These are phyloP conservation scores for Poeciliopsis prolifica DNA, from an alignment of 2,113 vertebrate genomes.

Conservation along the genomic window DNA sequence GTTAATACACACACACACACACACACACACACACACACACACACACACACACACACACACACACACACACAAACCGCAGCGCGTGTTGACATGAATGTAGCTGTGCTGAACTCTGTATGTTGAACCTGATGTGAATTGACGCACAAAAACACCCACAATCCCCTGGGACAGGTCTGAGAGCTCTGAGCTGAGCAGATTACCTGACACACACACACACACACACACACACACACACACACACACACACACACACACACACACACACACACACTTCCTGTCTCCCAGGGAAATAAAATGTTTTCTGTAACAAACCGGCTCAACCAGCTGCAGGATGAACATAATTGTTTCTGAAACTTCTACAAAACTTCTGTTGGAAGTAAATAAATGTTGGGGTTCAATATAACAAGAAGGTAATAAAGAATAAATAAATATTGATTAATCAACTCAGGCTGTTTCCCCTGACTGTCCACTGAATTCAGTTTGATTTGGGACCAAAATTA, in stretches of 20 bases:
- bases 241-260: constrained; percentile 7
- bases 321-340: not conserved
- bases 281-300: constrained; percentile 12
- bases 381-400: not conserved
- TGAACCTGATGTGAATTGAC: constrained; percentile 62
- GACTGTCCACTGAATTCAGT: too few relatives aligned
- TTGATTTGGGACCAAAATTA: too few relatives aligned
- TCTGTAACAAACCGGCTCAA: not conserved
- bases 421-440: too few relatives aligned
- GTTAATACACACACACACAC: constrained; percentile 31
- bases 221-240: constrained; percentile 26
- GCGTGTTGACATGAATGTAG: not conserved
- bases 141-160: constrained; percentile 62
- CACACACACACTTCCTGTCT: constrained; percentile 2
- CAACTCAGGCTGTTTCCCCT: too few relatives aligned
- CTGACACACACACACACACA: constrained; percentile 22
- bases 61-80: not conserved
- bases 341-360: not conserved
- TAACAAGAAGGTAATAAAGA: too few relatives aligned
- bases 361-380: not conserved
- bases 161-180: constrained; percentile 53
- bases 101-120: constrained; percentile 18
- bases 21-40: too few relatives aligned
- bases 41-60: not conserved
- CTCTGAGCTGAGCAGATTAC: constrained; percentile 55